Evolutionary conservation across 2,113 vertebrate genomes (phyloP).

Genomic region (Gadus macrocephalus): DNA sequence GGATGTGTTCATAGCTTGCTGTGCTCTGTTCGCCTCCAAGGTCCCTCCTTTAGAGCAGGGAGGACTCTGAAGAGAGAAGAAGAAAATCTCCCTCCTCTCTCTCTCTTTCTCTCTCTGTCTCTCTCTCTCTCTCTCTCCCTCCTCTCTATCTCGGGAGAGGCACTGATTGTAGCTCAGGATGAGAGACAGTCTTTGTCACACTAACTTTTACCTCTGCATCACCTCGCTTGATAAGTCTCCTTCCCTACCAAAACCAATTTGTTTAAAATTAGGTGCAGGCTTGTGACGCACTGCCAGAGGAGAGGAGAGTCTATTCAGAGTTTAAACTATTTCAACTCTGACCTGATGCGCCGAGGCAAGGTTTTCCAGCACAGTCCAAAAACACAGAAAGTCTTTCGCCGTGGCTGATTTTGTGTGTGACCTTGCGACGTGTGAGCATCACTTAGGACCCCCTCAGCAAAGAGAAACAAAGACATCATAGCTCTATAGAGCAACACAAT

Average conservation of each 20-base stretch:
- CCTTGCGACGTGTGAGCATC: too few species aligned
- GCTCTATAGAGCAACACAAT: too few species aligned
- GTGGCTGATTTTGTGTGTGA: too few species aligned
- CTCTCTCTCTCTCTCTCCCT: constrained; percentile 2
- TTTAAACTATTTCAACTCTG: constrained; percentile 29
- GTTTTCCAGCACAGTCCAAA: background rate
- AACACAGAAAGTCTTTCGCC: too few species aligned
- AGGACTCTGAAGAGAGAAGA: constrained; percentile 51
- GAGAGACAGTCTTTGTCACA: constrained; percentile 43
- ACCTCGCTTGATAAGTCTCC: constrained; percentile 52
- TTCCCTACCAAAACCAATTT: constrained; percentile 9
- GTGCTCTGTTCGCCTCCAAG: constrained; percentile 49
- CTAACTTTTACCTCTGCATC: constrained; percentile 52
- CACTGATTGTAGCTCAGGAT: constrained; percentile 57
- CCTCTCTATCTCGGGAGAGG: constrained; percentile 29
- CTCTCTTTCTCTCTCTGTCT: too few species aligned
- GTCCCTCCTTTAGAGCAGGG: constrained; percentile 59
- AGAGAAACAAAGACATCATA: too few species aligned
- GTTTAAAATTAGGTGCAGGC: constrained; percentile 33
- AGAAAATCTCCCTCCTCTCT: constrained; percentile 36
- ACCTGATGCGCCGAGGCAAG: constrained; percentile 10
- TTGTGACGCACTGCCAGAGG: background rate
- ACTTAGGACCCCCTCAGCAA: too few species aligned
- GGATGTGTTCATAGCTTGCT: constrained; percentile 60
- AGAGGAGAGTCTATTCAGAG: constrained; percentile 38